Percentiles rank a stretch among this genome's conserved stretches.
These are phyloP conservation scores for Mormyrus lacerda DNA, from an alignment of 2,113 vertebrate genomes.

Conservation along the genomic window DNA sequence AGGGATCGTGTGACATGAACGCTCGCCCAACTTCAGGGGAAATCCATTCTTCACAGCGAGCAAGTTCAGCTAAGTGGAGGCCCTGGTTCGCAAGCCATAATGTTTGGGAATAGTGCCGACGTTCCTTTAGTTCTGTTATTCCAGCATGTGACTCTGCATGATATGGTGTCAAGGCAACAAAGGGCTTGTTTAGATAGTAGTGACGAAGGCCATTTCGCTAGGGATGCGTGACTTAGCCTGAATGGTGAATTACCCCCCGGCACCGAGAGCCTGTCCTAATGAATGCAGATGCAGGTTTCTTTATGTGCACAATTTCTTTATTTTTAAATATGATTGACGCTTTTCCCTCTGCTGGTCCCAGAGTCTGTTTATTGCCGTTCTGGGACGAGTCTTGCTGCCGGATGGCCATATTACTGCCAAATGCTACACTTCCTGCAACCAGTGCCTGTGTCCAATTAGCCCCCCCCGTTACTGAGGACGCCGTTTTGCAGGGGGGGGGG, in stretches of 20 bases:
- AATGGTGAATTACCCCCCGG: neutral
- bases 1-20: conserved; percentile 45
- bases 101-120: neutral
- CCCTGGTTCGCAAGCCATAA: conserved; percentile 28
- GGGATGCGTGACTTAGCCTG: neutral
- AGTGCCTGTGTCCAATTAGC: conserved; percentile 24
- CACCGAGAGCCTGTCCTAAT: neutral
- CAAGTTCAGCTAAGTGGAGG: conserved; percentile 28
- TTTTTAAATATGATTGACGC: conserved; percentile 23
- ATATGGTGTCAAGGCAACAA: neutral
- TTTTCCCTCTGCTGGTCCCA: neutral
- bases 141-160: neutral
- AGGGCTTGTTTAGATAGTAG: neutral
- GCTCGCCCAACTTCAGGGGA: neutral
- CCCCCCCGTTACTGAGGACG: conserved; percentile 7
- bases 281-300: neutral
- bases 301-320: neutral
- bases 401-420: neutral
- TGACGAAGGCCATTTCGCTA: neutral
- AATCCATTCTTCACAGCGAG: conserved; percentile 41
- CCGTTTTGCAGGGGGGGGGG: conserved; percentile 1
- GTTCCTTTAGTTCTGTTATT: neutral
- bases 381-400: conserved; percentile 24
- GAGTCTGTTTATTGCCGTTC: conserved; percentile 29
- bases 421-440: neutral